phyloP scores from a whole-genome alignment of 2,113 vertebrate genomes.

The Hirundichthys speculiger region DNA sequence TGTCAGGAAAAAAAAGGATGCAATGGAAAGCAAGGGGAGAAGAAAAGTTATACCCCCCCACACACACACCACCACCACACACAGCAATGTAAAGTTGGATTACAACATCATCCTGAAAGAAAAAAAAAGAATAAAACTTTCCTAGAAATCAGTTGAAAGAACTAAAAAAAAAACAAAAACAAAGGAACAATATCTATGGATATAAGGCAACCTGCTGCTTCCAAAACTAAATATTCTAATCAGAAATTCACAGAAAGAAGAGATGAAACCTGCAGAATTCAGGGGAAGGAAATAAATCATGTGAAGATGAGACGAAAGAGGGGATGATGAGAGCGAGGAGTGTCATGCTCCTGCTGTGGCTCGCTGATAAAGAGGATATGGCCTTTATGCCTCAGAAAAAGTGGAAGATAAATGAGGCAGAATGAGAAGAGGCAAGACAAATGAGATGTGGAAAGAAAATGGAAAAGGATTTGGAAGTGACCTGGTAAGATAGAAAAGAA shows the following conservation, averaged over 20 bases:
- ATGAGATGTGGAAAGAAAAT: slow-evolving; percentile 39
- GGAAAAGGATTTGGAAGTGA: slow-evolving; percentile 26
- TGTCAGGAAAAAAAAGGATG: slow-evolving; percentile 7
- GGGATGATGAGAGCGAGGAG: slow-evolving; percentile 35
- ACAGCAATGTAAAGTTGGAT: too few species aligned
- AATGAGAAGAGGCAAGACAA: slow-evolving; percentile 45
- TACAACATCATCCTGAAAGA: slow-evolving; percentile 4
- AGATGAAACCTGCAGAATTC: slow-evolving; percentile 16
- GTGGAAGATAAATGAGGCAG: slow-evolving; percentile 53
- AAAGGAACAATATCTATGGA: slow-evolving; percentile 22
- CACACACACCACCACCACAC: too few species aligned
- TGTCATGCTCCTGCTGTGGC: slow-evolving; percentile 53
- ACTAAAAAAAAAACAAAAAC: neutral
- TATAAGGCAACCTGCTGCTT: slow-evolving; percentile 10
- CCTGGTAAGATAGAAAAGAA: slow-evolving; percentile 11
- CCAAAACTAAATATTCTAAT: slow-evolving; percentile 29
- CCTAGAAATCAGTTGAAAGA: slow-evolving; percentile 9
- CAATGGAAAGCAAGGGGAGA: slow-evolving; percentile 13
- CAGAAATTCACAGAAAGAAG: slow-evolving; percentile 10
- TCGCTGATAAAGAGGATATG: slow-evolving; percentile 60
- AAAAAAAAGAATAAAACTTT: slow-evolving; percentile 14
- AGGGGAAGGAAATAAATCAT: slow-evolving; percentile 16
- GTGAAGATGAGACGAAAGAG: slow-evolving; percentile 31
- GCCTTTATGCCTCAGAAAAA: slow-evolving; percentile 44
- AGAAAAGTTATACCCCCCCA: too few species aligned